Base-by-base conservation (phyloP, 2,888 invertebrate species). In the Iphiclides podalirius region DNA sequence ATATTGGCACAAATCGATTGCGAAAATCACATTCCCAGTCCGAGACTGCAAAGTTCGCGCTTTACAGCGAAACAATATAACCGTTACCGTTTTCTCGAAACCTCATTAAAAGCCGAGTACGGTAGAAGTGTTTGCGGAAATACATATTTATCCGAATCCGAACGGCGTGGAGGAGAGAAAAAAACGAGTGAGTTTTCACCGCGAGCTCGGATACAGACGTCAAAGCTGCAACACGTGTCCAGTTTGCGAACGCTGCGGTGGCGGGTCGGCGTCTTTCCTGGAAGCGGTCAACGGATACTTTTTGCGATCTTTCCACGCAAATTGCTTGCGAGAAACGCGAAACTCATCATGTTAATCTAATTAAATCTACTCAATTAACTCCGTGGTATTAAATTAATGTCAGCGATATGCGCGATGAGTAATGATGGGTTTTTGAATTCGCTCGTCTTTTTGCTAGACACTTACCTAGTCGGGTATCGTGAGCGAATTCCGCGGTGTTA, bases 201-300 rank as follows among this genome's bases (percentile, higher is more conserved):
- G 23, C 44, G 33, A 28, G 13, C 17, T 39, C 28, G 44, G 26
- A 50, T 50, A 50, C 40, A 50, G 50, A 44, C 44, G 44, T 50
- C 50, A 50, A 49, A 20, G 50, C 13, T 35, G 17, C 40, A 41
- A 39, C 39, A 54, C 45, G 47, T 52, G 55, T 57, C 47, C 34
- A 36, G 52, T 59, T 50, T 47, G 23, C 11, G 40, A 52, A 52
- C 33, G 41, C 47, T 46, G 52, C 42, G 23, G 11, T 43, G 17
- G 38, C 33, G 38, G 28, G 12, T 11, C 15, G 35, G 12, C 20
- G 16, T 9, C 15, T 43, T 49, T 49, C 48, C 16, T 38, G 48
- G 48, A 49, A 49, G 43, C 23, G 12, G 8, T 34, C 20, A 6
- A n/a, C 42, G 31, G 34, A 47, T 23, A 38, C 48, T 49, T 49